A percentile compares a stretch with the other conserved stretches of the same genome.
These are phyloP conservation scores for Drosophila sp. DNA, from an alignment of 1,140 invertebrate species.

Conservation along the genomic window DNA sequence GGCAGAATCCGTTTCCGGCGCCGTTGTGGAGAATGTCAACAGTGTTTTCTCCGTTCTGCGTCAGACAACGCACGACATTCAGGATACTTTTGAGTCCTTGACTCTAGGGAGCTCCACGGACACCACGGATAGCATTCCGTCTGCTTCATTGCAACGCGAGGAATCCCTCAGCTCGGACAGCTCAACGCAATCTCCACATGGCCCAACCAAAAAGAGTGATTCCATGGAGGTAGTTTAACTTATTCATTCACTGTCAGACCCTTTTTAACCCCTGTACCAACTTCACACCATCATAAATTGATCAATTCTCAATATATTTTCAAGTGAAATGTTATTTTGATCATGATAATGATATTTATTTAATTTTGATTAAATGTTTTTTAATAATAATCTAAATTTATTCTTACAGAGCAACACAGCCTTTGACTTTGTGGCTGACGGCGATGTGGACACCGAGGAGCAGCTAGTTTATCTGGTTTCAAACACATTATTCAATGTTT, in stretches of 20 bases:
- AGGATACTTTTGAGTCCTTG: conserved; percentile 85
- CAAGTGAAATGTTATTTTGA: no score
- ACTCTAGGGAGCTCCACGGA: conserved; percentile 68
- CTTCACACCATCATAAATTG: no score
- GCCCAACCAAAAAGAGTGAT: conserved; percentile 62
- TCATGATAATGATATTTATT: no score
- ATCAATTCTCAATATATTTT: no score
- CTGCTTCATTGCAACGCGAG: conserved; percentile 61
- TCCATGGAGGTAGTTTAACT: conserved; percentile 55
- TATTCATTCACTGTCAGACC: not conserved
- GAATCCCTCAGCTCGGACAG: conserved; percentile 80
- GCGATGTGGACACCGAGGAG: conserved; percentile 85
- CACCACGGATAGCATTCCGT: conserved; percentile 36
- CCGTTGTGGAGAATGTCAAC: conserved; percentile 85
- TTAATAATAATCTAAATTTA: no score
- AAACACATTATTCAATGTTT: conserved; percentile 86
- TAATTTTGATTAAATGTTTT: no score
- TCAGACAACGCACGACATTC: conserved; percentile 86
- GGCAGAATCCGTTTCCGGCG: conserved; percentile 85
- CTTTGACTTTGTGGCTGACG: conserved; percentile 81
- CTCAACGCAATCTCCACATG: conserved; percentile 73
- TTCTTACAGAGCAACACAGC: conserved; percentile 59
- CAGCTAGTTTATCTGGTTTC: conserved; percentile 87
- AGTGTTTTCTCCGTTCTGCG: conserved; percentile 85
- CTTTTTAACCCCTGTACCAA: no score